These are phyloP conservation scores for Sardina pilchardus DNA, from an alignment of 2,113 vertebrate species.

Conservation along the genomic window DNA sequence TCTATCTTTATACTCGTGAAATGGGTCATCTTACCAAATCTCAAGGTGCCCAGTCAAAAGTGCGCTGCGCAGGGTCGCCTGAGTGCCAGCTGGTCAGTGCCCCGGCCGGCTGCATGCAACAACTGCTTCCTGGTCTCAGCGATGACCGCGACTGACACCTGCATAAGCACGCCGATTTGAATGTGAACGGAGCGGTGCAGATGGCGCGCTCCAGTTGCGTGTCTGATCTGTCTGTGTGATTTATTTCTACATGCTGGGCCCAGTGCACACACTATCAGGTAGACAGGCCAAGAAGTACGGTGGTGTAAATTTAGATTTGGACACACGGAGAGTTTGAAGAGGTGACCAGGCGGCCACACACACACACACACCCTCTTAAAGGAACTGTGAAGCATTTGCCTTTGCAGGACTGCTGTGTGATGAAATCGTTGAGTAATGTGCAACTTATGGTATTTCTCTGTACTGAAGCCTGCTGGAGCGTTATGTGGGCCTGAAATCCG, in stretches of 20 bases:
- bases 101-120: not conserved
- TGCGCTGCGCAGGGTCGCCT: not conserved
- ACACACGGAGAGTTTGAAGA: not conserved
- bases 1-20: not conserved
- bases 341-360: not conserved
- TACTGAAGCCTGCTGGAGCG: not conserved
- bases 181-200: not conserved
- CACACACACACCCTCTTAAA: not conserved
- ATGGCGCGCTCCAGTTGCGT: not conserved
- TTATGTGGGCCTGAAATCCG: not conserved
- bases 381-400: not conserved
- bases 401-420: not conserved
- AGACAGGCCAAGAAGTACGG: not conserved
- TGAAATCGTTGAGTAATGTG: not conserved
- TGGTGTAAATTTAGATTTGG: not conserved
- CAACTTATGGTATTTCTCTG: not conserved
- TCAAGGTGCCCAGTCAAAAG: not conserved
- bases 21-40: not conserved
- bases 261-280: not conserved
- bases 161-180: not conserved
- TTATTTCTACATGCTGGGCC: not conserved
- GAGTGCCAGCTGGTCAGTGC: not conserved
- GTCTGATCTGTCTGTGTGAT: not conserved
- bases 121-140: not conserved
- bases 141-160: not conserved